Evolutionary conservation across 1,140 invertebrate species (phyloP).

Genomic region (Psix sp.): DNA sequence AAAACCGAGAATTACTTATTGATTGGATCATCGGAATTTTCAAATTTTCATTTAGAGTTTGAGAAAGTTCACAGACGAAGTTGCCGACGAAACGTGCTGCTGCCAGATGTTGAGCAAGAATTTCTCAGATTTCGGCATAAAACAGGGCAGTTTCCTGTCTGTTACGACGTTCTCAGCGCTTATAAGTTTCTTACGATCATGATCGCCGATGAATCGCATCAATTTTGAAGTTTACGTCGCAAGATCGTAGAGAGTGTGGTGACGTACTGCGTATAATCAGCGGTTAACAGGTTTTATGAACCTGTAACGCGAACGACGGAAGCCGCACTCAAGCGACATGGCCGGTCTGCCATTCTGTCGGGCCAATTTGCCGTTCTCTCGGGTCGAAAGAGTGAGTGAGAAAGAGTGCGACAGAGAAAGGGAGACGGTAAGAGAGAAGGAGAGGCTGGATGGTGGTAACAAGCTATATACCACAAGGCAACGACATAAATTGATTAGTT

Average conservation of each 20-base stretch:
- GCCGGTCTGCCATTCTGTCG: conserved; percentile 59
- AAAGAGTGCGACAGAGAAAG: conserved; percentile 24
- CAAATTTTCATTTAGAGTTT: too few relatives aligned
- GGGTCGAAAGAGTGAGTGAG: conserved; percentile 19
- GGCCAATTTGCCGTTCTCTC: conserved; percentile 63
- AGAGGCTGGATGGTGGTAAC: conserved; percentile 56
- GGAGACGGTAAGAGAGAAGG: conserved; percentile 43
- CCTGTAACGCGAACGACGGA: conserved; percentile 74
- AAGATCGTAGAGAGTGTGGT: conserved; percentile 34
- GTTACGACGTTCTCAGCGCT: too few relatives aligned
- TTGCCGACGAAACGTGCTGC: too few relatives aligned
- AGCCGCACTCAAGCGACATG: conserved; percentile 70
- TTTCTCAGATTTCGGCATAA: too few relatives aligned
- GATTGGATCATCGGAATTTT: too few relatives aligned
- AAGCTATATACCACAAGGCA: conserved; percentile 65
- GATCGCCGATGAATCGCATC: conserved; percentile 16
- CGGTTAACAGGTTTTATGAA: conserved; percentile 75
- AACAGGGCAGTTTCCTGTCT: too few relatives aligned
- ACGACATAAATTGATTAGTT: conserved; percentile 77
- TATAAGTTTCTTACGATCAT: too few relatives aligned
- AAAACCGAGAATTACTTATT: too few relatives aligned
- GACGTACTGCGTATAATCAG: conserved; percentile 66
- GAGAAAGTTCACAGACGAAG: too few relatives aligned
- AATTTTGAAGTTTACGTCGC: conserved; percentile 22
- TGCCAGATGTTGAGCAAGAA: too few relatives aligned